Evolutionary conservation across 2,888 invertebrate genomes (phyloP), one percentile per base, ranked within the genome.

Genomic region (Pherbina coryleti): DNA sequence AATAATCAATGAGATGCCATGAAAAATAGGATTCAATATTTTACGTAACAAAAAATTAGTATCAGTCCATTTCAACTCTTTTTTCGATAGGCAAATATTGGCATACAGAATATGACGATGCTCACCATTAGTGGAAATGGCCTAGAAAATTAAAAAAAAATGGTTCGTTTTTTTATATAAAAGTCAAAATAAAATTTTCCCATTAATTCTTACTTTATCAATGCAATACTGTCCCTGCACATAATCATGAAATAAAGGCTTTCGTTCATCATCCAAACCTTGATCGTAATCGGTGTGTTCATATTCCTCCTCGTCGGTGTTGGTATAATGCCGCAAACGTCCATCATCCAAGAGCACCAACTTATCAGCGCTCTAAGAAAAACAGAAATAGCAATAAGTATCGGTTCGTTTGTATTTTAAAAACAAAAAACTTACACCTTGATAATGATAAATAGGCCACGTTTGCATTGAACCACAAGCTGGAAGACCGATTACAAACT

Each of bases 151-250:
- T 31, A 31, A 64, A 11, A 3, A 31, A 5, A 14, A 1, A 28
- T 22, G 2, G 9, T 53, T n/a, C n/a, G n/a, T n/a, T n/a, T 53
- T 14, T 28, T 11, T 62, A 28, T 19, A 66, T 57, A 1, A 19
- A 31, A 25, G 51, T 78, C 3, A 11, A 37, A 8, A 37, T 37
- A 37, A 31, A 31, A 5, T 37, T 37, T 37, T 37, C 8, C 5
- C 37, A 37, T 3, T 7, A 37, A 37, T 8, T 8, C 76, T 28
- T 77, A 94, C 95, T 91, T 94, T 95, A 86, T 96, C 96, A 85
- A 95, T 91, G 85, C 96, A 96, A 87, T 96, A 96, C 88, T 94
- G 93, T 60, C 94, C 93, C 80, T 92, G 93, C 22, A 91, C 91
- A 86, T 95, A 95, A 85, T 95, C 95, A 84, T 94, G 92, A 79